A percentile compares a stretch with the other conserved stretches of the same genome.
These are phyloP conservation scores for Miltochrista miniata DNA, from an alignment of 2,888 invertebrate genomes.

Conservation along the genomic window DNA sequence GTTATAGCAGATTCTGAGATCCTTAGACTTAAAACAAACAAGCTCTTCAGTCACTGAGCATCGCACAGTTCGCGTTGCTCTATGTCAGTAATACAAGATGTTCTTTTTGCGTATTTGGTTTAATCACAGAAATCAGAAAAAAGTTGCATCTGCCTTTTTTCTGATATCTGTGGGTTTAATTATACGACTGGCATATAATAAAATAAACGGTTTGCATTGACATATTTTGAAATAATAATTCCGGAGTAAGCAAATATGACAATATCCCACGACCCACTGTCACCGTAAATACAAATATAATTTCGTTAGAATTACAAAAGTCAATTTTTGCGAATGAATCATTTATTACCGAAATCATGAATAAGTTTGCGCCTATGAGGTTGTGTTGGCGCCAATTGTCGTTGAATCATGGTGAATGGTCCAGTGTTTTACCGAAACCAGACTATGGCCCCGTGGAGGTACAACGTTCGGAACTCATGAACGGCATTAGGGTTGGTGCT, in stretches of 20 bases:
- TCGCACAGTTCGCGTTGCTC: too few species aligned
- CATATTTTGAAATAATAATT: slow-evolving; percentile 1
- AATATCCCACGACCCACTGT: neutral
- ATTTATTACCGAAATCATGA: slow-evolving; percentile 10
- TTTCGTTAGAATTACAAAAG: neutral
- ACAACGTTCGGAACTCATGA: slow-evolving; percentile 52
- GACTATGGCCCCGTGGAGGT: slow-evolving; percentile 63
- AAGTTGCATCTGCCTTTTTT: too few species aligned
- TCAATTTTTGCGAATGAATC: neutral
- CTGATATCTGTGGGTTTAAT: too few species aligned
- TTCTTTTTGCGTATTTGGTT: too few species aligned
- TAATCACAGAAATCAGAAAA: too few species aligned
- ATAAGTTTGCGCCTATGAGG: slow-evolving; percentile 11
- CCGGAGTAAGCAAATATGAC: neutral
- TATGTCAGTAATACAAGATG: too few species aligned
- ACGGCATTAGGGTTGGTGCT: slow-evolving; percentile 59
- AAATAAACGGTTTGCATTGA: neutral
- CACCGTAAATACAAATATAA: neutral
- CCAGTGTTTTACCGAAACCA: slow-evolving; percentile 39
- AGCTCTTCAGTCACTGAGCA: too few species aligned
- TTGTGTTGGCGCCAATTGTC: slow-evolving; percentile 34
- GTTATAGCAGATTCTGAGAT: too few species aligned
- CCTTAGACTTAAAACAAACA: too few species aligned
- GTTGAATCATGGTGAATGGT: slow-evolving; percentile 8
- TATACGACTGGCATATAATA: neutral